Base-by-base conservation (phyloP, 2,113 vertebrate species). In the Notothenia coriiceps region DNA sequence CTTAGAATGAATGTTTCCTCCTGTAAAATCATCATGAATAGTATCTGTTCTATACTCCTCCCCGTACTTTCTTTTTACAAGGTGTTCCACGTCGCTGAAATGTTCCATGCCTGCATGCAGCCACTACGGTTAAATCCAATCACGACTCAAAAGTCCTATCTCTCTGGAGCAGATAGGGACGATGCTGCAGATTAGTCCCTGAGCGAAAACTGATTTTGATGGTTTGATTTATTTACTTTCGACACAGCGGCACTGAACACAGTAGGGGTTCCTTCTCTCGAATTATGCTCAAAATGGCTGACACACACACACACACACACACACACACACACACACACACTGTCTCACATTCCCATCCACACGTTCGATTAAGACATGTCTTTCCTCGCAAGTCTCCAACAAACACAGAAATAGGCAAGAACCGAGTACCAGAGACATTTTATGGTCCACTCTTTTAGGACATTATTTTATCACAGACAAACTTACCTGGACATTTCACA, bases 191-290 rank as follows among this genome's bases (percentile, higher is more conserved):
- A 78, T 81, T 74, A 77, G 74, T 68, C 74, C 25, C 65, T 9
- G 49, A 64, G 55, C 25, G 43, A 69, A 61, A 57, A 3, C 18
- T 70, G 49, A 69, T 73, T 81, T 49, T 55, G 35, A 83, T 61
- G 60, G 50, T 70, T 78, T 78, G 60, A 77, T 83, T 83, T 64
- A 46, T 84, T 80, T 47, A 77, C 56, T 89, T 72, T 74, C 35
- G 25, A 70, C 59, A 68, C 74, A 4, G 46, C 15, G 0, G 63
- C 67, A 11, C 6, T 62, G 60, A 75, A 47, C 64, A 47, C 75
- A 71, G 46, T 1, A 29, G 56, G 72, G 79, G 51, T 63, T 62
- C 54, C 11, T 40, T 59, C 57, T 66, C 54, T 50, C 66, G 18
- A n/a, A 40, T 70, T 57, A 56, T 20, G 35, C 46, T 25, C 49